Evolutionary conservation across 2,113 vertebrate species (phyloP).

Genomic region (Notarius lentiginosus): DNA sequence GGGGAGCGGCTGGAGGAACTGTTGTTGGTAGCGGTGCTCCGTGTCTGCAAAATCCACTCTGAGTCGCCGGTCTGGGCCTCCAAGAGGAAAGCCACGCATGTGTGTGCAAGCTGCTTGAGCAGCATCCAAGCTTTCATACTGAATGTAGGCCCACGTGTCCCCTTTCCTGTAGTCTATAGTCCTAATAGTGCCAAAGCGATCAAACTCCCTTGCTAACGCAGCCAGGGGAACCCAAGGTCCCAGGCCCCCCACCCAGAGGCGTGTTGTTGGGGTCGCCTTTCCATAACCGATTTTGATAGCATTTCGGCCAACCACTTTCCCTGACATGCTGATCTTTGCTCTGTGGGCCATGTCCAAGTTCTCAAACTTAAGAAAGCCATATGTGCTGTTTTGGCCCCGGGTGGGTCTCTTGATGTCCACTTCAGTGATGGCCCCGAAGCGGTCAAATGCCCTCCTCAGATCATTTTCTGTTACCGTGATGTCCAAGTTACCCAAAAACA

Average conservation of each 20-base stretch:
- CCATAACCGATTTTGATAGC: constrained; percentile 97
- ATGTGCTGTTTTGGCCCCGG: constrained; percentile 89
- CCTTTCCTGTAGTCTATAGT: constrained; percentile 97
- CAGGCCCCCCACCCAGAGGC: constrained; percentile 94
- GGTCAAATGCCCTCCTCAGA: constrained; percentile 86
- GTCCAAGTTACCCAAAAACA: constrained; percentile 95
- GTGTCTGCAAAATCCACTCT: constrained; percentile 95
- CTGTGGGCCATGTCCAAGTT: constrained; percentile 97
- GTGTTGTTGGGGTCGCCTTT: constrained; percentile 92
- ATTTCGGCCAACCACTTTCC: constrained; percentile 91
- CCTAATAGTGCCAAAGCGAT: constrained; percentile 96
- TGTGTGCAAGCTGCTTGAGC: constrained; percentile 94
- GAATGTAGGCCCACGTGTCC: constrained; percentile 97
- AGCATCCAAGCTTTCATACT: constrained; percentile 96
- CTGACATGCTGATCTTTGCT: constrained; percentile 96
- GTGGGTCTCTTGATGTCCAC: constrained; percentile 93
- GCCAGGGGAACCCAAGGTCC: constrained; percentile 94
- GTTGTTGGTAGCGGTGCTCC: constrained; percentile 93
- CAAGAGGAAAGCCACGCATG: constrained; percentile 94
- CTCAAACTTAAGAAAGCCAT: constrained; percentile 96
- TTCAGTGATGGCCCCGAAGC: constrained; percentile 95
- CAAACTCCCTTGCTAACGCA: constrained; percentile 92
- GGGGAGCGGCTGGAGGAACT: constrained; percentile 90
- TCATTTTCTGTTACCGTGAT: constrained; percentile 90
- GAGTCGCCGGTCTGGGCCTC: constrained; percentile 89